Base-by-base conservation (phyloP, 2,113 vertebrate species). In the Serinus canaria region DNA sequence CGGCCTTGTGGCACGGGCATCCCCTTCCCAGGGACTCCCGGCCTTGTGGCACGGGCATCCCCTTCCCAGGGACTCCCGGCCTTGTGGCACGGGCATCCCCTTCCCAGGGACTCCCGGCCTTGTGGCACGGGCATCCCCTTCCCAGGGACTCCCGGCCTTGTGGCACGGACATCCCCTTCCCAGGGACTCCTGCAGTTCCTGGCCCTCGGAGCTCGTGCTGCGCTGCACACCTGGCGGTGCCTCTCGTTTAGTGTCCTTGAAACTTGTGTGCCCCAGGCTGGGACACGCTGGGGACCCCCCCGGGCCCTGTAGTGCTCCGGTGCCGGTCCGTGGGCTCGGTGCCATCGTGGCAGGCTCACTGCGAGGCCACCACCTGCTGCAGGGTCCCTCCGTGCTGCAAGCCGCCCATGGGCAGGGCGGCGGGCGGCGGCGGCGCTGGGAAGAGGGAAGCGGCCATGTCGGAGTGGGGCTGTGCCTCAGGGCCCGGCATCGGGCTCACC, bases 341-440 rank as follows among this genome's bases (percentile, higher is more conserved):
- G 86, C 44, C 31, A 33, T 31, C 53, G 53, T 33, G 53, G 69
- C 59, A 37, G 79, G 25, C 56, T 94, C 86, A 97, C 84, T 96
- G 97, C 52, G 98, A 98, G 93, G 98, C 98, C 83, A 98, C 98
- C 72, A 98, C 98, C 97, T 98, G 98, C 94, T 98, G 98, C 97
- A 99, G 98, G 95, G 95, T 98, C 96, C 98, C 98, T 7, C 96
- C 98, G 64, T 98, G 98, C 56, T 98, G 98, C 97, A 99, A 95
- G 35, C 96, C 94, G 83, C 97, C 97, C 97, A 98, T 97, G 82
- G 98, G 97, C 1, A 97, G 92, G 0, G 96, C 72, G 0, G 52
- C 31, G 3, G 96, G 94, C 3, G 91, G 69, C 1, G 97, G 90
- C 5, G 97, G 98, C 2, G 98, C 98, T 1, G 98, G 97, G 90